Evolutionary conservation across 2,797 vertebrate genomes (phyloP).

Genomic region (Lagocephalus sceleratus): DNA sequence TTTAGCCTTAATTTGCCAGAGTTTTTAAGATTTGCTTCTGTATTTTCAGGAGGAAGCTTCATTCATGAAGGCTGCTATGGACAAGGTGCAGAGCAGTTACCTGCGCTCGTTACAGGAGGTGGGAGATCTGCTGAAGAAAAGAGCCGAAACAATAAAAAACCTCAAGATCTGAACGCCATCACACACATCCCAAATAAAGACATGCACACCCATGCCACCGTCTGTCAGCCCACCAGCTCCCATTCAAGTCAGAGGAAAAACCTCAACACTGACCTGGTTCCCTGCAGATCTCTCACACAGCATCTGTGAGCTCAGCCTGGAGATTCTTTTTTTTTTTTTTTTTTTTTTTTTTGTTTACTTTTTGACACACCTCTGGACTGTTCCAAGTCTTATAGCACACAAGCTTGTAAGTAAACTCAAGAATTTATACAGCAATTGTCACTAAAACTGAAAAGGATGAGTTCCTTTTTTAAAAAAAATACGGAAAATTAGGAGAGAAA

Average conservation of each 20-base stretch:
- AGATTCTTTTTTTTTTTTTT: neutral
- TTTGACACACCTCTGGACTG: constrained; percentile 33
- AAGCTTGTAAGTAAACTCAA: constrained; percentile 44
- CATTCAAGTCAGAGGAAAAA: constrained; percentile 2
- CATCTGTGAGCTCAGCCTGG: constrained; percentile 58
- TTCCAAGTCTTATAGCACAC: constrained; percentile 50
- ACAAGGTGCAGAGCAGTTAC: constrained; percentile 95
- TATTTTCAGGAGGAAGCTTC: constrained; percentile 82
- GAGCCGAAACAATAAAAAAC: constrained; percentile 89
- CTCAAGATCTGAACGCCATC: constrained; percentile 85
- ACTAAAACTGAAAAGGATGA: neutral
- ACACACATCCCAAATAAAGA: constrained; percentile 55
- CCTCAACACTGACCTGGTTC: constrained; percentile 7
- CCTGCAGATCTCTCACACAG: constrained; percentile 4
- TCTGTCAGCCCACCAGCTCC: constrained; percentile 32
- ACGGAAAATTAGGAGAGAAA: constrained; percentile 61
- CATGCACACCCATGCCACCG: constrained; percentile 52
- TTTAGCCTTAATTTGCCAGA: neutral
- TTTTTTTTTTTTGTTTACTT: neutral
- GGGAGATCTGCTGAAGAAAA: constrained; percentile 92
- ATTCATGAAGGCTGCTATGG: constrained; percentile 87
- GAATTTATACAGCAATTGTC: constrained; percentile 37
- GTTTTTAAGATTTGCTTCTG: neutral
- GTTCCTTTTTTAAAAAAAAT: constrained; percentile 24
- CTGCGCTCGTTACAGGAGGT: constrained; percentile 92